Percentiles rank a stretch among this genome's conserved stretches.
Conservation (phyloP, 2,113 vertebrate species). For the Passer montanus region DNA sequence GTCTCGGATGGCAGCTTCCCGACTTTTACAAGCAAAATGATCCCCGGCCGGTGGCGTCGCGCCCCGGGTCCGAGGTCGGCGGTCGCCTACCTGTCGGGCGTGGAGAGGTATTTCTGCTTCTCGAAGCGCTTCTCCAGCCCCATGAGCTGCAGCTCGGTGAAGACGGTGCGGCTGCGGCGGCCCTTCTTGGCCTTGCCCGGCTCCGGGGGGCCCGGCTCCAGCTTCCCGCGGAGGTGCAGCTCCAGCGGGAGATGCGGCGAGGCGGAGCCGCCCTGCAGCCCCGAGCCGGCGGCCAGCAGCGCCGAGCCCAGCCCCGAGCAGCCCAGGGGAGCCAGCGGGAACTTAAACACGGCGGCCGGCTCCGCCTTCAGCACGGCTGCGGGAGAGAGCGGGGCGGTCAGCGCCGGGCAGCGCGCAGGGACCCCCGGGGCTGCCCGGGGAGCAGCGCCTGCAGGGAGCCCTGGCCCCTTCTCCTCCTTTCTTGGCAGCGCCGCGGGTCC, state of each 20-base stretch:
- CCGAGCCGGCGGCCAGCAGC: slow-evolving; percentile 84
- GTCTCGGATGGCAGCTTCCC: neutral
- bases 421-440: neutral
- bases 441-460: accelerated
- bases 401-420: neutral
- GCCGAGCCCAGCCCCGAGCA: slow-evolving; percentile 88
- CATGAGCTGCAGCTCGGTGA: slow-evolving; percentile 98
- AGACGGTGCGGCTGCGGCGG: slow-evolving; percentile 94
- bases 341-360: slow-evolving; percentile 91
- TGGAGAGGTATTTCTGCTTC: slow-evolving; percentile 99
- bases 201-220: slow-evolving; percentile 83
- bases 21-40: neutral
- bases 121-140: slow-evolving; percentile 98
- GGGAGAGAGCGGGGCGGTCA: neutral
- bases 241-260: slow-evolving; percentile 91
- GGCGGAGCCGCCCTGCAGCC: slow-evolving; percentile 78
- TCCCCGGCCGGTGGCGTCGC: neutral
- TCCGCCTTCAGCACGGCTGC: slow-evolving; percentile 90
- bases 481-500: neutral
- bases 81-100: slow-evolving; percentile 88
- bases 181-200: slow-evolving; percentile 91
- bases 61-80: neutral
- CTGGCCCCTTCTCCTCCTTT: neutral
- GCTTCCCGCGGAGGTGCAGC: slow-evolving; percentile 93
- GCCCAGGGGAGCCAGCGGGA: slow-evolving; percentile 89